A percentile compares a stretch with the other conserved stretches of the same genome.
These are phyloP conservation scores for Drosophila barbarae DNA, from an alignment of 2,888 invertebrate species.

Conservation along the genomic window DNA sequence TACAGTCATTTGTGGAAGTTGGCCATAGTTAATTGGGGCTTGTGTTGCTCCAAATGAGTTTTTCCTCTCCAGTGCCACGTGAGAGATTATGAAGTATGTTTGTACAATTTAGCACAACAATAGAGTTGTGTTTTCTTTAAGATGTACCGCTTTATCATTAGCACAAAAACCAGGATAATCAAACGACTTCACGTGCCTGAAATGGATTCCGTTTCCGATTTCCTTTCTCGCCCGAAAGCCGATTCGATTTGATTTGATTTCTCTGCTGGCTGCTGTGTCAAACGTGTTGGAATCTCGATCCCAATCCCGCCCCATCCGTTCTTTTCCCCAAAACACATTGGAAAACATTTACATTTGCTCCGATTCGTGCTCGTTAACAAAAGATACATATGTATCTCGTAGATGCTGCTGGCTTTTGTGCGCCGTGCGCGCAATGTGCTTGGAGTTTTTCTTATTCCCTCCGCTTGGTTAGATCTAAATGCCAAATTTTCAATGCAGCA, in stretches of 20 bases:
- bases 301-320: not conserved
- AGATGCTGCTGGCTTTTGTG: constrained; percentile 36
- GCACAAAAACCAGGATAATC: constrained; percentile 53
- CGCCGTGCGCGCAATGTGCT: constrained; percentile 30
- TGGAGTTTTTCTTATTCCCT: constrained; percentile 40
- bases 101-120: constrained; percentile 19
- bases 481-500: constrained; percentile 69
- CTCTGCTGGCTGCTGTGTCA: constrained; percentile 25
- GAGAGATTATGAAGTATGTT: constrained; percentile 41
- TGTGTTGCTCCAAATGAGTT: constrained; percentile 35
- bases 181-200: constrained; percentile 59
- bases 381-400: constrained; percentile 65
- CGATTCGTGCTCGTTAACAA: constrained; percentile 66
- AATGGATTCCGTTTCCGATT: constrained; percentile 57
- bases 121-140: constrained; percentile 8
- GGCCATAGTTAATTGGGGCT: constrained; percentile 52
- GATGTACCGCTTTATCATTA: constrained; percentile 23
- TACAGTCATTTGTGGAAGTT: constrained; percentile 31
- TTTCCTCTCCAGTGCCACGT: constrained; percentile 31
- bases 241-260: constrained; percentile 62
- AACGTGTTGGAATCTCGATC: constrained; percentile 20
- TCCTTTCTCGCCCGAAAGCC: constrained; percentile 29
- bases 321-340: constrained; percentile 24
- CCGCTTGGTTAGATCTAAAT: constrained; percentile 71
- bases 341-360: constrained; percentile 66